Percentiles rank a stretch among this genome's conserved stretches.
phyloP scores from a whole-genome alignment of 2,797 vertebrate species.

The Malacoraja senta region DNA sequence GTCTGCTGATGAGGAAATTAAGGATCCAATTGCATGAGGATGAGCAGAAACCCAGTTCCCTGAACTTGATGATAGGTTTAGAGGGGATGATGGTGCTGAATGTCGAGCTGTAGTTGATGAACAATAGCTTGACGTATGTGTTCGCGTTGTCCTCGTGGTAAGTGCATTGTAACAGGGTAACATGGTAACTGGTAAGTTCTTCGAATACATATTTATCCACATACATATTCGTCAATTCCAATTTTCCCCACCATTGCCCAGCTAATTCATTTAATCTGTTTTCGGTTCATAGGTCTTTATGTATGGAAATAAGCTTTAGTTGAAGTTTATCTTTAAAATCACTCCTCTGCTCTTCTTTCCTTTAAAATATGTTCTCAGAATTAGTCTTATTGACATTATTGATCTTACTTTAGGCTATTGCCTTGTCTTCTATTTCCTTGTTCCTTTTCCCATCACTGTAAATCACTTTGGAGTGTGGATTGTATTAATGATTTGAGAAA shows the following conservation, averaged over 20 bases:
- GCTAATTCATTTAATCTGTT: background rate
- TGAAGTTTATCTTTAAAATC: background rate
- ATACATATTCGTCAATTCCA: background rate
- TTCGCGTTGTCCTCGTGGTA: too few species aligned
- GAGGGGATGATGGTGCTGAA: too few species aligned
- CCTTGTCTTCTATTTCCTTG: background rate
- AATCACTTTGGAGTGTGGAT: background rate
- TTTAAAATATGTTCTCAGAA: background rate
- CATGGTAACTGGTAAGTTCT: too few species aligned
- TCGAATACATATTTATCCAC: background rate
- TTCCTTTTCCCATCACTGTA: background rate
- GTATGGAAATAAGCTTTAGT: background rate
- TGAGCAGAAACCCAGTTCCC: too few species aligned
- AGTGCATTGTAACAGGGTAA: too few species aligned
- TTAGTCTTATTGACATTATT: background rate
- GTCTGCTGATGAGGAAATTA: too few species aligned
- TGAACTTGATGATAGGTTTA: too few species aligned
- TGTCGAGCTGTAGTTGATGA: too few species aligned
- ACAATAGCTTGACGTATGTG: too few species aligned
- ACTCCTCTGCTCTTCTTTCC: background rate
- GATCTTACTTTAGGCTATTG: background rate
- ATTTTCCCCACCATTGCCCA: background rate
- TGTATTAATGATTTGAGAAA: too few species aligned
- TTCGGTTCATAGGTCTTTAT: background rate
- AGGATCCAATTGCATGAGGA: too few species aligned